Evolutionary conservation across 2,113 vertebrate species (phyloP).

Genomic region (Megaceryle torquata): DNA sequence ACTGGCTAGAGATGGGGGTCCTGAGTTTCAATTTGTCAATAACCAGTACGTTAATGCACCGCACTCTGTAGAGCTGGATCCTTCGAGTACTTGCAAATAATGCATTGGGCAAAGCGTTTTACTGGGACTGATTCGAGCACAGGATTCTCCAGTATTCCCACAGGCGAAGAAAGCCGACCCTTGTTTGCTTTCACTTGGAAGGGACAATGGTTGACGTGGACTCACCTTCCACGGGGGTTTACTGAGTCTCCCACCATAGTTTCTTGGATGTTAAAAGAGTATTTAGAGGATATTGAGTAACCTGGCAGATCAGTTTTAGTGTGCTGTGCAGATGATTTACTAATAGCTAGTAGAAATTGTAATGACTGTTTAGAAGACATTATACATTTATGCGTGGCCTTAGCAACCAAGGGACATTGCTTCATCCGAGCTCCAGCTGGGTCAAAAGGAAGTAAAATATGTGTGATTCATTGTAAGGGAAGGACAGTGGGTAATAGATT

Average conservation of each 20-base stretch:
- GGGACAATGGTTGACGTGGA: neutral
- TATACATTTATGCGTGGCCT: neutral
- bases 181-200: neutral
- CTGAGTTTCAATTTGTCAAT: neutral
- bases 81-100: neutral
- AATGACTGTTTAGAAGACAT: neutral
- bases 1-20: neutral
- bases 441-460: neutral
- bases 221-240: neutral
- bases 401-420: neutral
- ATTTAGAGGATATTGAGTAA: neutral
- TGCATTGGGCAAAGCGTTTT: fast-evolving
- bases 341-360: neutral
- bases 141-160: neutral
- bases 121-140: neutral
- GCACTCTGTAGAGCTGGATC: too few species aligned
- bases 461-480: neutral
- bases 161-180: neutral
- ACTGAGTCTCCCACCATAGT: neutral
- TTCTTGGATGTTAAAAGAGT: neutral
- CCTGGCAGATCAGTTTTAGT: neutral
- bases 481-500: neutral
- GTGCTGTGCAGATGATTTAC: neutral
- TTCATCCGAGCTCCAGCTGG: neutral
- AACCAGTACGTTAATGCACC: neutral